A percentile compares a stretch with the other conserved stretches of the same genome.
Conservation (phyloP, 2,113 vertebrate species). For the Ceyx cyanopectus region DNA sequence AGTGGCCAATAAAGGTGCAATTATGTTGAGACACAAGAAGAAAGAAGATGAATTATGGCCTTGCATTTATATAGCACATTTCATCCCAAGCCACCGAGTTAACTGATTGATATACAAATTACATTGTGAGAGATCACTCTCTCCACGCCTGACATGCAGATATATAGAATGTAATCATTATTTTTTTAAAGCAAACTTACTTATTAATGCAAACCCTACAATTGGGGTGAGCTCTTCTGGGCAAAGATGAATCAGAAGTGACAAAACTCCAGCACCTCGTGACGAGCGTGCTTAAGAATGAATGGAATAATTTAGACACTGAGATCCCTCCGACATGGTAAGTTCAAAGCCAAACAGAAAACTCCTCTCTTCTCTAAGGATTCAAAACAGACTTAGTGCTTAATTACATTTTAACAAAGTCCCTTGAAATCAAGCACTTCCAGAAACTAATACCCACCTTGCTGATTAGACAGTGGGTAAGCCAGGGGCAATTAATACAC, state of each 20-base stretch:
- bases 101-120: constrained; percentile 63
- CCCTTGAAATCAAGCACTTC: constrained; percentile 80
- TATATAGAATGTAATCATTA: constrained; percentile 49
- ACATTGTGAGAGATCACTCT: constrained; percentile 23
- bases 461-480: constrained; percentile 70
- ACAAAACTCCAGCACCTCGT: constrained; percentile 12
- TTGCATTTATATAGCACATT: constrained; percentile 55
- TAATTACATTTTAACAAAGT: constrained; percentile 3
- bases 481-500: constrained; percentile 68
- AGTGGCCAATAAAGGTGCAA: not conserved
- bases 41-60: constrained; percentile 33
- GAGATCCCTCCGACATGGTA: constrained; percentile 36
- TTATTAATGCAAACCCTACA: constrained; percentile 61
- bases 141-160: not conserved
- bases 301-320: constrained; percentile 60
- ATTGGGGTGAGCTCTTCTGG: constrained; percentile 58
- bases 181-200: constrained; percentile 66
- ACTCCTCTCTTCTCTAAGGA: constrained; percentile 60
- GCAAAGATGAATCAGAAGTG: constrained; percentile 63
- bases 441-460: constrained; percentile 74
- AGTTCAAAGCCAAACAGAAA: constrained; percentile 71
- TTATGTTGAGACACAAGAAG: not conserved
- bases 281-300: constrained; percentile 2
- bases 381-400: constrained; percentile 54
- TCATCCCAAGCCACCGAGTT: not conserved